Evolutionary conservation across 1,140 invertebrate species (phyloP), one percentile per base, ranked within the genome.

Genomic region (Globodera ellingtonae): DNA sequence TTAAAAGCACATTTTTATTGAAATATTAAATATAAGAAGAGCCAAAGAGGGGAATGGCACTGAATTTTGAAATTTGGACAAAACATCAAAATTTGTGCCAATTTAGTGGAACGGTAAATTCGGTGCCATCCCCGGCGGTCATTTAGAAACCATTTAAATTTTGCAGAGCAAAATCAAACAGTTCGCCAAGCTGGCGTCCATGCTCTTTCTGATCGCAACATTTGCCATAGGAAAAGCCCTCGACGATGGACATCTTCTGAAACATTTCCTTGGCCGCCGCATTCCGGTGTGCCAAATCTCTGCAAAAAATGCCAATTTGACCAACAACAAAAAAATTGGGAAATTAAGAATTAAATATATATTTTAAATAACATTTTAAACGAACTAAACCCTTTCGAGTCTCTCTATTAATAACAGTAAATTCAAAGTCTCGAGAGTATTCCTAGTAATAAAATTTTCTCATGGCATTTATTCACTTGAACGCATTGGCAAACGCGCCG

Each of bases 121-220:
- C 56, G 5, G 13, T 18, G 10, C 56, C 10, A 62, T 18, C 6
- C 18, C 10, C 56, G 18, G 5, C 18, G 15, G 52, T 69, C 47
- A 81, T 35, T 35, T 2, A 35, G 35, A 35, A 78, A 7, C 52
- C 21, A 83, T 85, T 86, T 44, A 85, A 67, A 48, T 85, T 84
- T 50, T 84, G 82, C 46, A 85, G 62, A n/a, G 76, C 35, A 35
- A 76, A 74, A 62, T 85, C 85, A 52, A 80, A 79, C n/a, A 85
- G 84, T 59, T 86, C 85, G 48, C 67, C 79, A 47, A 85, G 52
- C 15, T 47, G 46, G 13, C 76, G 52, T 35, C 77, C 71, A 66
- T 85, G 84, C 71, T 85, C 84, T 66, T 86, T 85, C 46, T 82
- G 71, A 46, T 85, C 85, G n/a, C 65, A 86, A 79, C 84, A 84